Evolutionary conservation across 2,113 vertebrate genomes (phyloP), one percentile per base, ranked within the genome.

Genomic region (Tinamus guttatus): DNA sequence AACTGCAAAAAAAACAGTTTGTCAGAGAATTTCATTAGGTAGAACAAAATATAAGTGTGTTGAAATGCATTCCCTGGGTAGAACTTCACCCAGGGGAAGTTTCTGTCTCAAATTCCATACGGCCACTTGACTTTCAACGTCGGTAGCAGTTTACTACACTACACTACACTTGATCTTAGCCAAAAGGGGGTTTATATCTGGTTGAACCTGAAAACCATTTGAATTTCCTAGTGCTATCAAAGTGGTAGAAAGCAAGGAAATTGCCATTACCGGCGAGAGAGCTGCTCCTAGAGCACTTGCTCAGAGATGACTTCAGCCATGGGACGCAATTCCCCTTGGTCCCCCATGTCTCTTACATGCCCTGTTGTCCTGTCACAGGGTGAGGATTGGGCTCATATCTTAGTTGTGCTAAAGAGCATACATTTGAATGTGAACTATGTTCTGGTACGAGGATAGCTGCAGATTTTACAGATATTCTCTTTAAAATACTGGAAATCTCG

Each of bases 381-480:
- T 10, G 14, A 38, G 30, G 47, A 69, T 47, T 12, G 10, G 38
- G 17, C 30, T 63, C 17, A 56, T 75, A 75, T 67, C 43, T 90
- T 83, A 78, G 32, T 43, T 89, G 6, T 84, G 25, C 74, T 91
- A 49, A 70, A 63, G 27, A 77, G 51, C 52, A 84, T 14, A n/a
- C 43, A 28, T 1, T 0, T 65, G 43, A 77, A 27, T 24, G 6
- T 54, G 56, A 90, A 32, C 40, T 7, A 0, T 78, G 41, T 45
- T 34, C 52, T 79, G 36, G 7, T 77, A 67, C 76, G 14, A 41
- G 12, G 18, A 87, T 85, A 82, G n/a, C 25, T 89, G 32, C 47
- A 56, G 34, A 11, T 73, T 94, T 89, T 79, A 45, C 22, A 64
- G 32, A 43, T 89, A 96, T 91, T 77, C n/a, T n/a, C n/a, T 49